Evolutionary conservation across 2,888 invertebrate species (phyloP).

Genomic region (Chrysolina americana): DNA sequence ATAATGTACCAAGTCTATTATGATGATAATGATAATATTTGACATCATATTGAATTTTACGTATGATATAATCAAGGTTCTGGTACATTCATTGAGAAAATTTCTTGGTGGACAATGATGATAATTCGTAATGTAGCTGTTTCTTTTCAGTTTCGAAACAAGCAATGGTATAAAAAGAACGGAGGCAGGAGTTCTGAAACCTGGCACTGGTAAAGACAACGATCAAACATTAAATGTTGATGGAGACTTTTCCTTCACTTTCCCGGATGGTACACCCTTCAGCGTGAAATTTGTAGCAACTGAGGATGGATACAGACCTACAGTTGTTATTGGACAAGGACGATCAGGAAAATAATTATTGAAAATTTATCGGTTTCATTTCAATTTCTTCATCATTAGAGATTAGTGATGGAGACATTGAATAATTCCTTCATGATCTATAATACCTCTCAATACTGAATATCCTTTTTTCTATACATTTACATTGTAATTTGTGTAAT

Average conservation of each 20-base stretch:
- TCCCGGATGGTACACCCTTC: constrained; percentile 76
- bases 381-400: background rate
- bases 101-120: too few species aligned
- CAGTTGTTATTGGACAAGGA: constrained; percentile 38
- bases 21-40: too few species aligned
- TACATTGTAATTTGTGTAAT: background rate
- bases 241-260: constrained; percentile 77
- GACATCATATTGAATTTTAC: too few species aligned
- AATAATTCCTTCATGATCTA: background rate
- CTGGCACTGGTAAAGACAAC: constrained; percentile 72
- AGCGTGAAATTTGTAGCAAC: constrained; percentile 76
- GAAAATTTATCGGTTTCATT: background rate
- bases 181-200: constrained; percentile 75
- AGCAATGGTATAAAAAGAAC: constrained; percentile 77
- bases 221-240: constrained; percentile 70
- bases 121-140: too few species aligned
- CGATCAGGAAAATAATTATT: constrained; percentile 37
- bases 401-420: background rate
- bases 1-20: too few species aligned
- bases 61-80: too few species aligned
- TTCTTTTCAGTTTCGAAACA: constrained; percentile 73
- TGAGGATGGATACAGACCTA: constrained; percentile 73
- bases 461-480: background rate
- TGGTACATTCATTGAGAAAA: too few species aligned
- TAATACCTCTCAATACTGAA: background rate